Evolutionary conservation across 2,797 vertebrate genomes (phyloP), one percentile per base, ranked within the genome.

Genomic region (Odontamblyopus lacepedii): DNA sequence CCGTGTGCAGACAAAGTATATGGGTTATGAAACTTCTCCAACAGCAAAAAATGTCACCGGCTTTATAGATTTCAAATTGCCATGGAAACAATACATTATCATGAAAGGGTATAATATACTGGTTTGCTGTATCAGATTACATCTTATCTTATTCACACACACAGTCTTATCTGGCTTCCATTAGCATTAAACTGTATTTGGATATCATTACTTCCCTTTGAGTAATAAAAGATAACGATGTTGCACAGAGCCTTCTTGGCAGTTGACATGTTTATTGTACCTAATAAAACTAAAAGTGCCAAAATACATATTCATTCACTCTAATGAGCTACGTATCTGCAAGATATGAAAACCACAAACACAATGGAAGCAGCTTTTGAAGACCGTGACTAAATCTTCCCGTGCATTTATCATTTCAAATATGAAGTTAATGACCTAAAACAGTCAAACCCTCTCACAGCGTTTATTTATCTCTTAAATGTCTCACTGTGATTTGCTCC

Each of bases 381-480:
- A 75, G 62, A 67, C 44, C 26, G 73, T 12, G 70, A 69, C 82
- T 85, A 81, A 82, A 85, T 87, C 72, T 81, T 70, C 70, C 44
- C 19, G 74, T 62, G 51, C 61, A 61, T 79, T 82, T 83, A 73
- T 69, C 70, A 51, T 48, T 50, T 53, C 64, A 79, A 85, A 85
- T 87, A 84, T 80, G 73, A 72, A 85, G 81, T 87, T 87, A 88
- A 88, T 89, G 83, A 77, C 71, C 82, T 82, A 83, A 88, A 85
- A 85, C 80, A 51, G 64, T 66, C 26, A 66, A 18, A 50, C 23
- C 41, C 26, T 75, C 73, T 73, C 62, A 79, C 80, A 65, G 70
- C 71, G 69, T 64, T 64, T 61, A 26, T 69, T 67, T 80, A 26
- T 11, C 76, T 62, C 69, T 79, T 82, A 85, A 81, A 78, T 81